phyloP scores from a whole-genome alignment of 2,888 invertebrate species.

The Calliopum simillimum region DNA sequence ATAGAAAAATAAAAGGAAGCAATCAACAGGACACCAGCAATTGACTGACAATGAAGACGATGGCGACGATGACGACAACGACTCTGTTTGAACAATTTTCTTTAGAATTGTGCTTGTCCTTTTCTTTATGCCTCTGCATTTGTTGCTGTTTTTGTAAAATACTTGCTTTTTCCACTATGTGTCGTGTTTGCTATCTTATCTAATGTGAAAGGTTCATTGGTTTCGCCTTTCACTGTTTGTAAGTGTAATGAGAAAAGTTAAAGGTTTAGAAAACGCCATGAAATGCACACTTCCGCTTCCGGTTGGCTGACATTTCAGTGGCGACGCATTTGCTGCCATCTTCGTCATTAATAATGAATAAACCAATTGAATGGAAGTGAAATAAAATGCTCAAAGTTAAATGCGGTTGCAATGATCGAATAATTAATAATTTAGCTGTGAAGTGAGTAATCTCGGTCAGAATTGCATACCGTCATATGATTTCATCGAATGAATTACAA shows the following conservation, averaged over 20 bases:
- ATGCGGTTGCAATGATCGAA: no score
- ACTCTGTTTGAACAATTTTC: conserved; percentile 20
- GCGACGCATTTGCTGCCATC: background rate
- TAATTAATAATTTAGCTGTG: no score
- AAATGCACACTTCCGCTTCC: conserved; percentile 30
- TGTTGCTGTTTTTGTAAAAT: background rate
- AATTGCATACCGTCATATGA: no score
- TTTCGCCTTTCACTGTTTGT: conserved; percentile 58
- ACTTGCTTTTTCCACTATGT: conserved; percentile 3
- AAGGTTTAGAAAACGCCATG: conserved; percentile 27
- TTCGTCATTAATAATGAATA: no score
- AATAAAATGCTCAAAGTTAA: no score
- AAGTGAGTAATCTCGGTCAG: no score
- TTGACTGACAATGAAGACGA: background rate
- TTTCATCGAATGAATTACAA: no score
- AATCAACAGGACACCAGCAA: conserved; percentile 14
- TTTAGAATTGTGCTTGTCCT: background rate
- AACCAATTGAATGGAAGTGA: no score
- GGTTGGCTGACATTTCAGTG: conserved; percentile 14
- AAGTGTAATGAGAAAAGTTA: conserved; percentile 26
- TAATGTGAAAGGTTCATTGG: conserved; percentile 60
- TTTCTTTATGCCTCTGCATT: background rate
- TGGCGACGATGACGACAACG: background rate
- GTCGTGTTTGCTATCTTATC: conserved; percentile 53
- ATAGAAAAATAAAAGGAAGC: conserved; percentile 6